Conservation (phyloP, 2,888 invertebrate species). For the Volucella inflata region DNA sequence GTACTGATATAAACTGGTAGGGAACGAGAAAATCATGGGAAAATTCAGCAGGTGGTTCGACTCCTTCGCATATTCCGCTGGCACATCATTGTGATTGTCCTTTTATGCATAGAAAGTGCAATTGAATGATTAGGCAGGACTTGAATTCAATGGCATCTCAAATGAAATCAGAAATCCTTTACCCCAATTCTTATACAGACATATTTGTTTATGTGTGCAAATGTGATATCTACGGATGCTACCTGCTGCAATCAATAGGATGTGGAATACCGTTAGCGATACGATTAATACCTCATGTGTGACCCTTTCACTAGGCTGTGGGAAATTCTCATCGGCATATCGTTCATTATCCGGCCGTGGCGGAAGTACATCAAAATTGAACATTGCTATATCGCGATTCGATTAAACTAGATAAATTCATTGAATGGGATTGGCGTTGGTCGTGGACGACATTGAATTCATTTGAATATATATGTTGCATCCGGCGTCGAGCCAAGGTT, state of each 20-base stretch:
- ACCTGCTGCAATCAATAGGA: conserved; percentile 45
- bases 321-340: conserved; percentile 39
- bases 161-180: conserved; percentile 44
- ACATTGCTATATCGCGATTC: conserved; percentile 60
- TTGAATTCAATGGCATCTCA: conserved; percentile 17
- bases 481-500: conserved; percentile 71
- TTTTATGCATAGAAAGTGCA: conserved; percentile 68
- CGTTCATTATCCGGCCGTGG: conserved; percentile 62
- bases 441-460: conserved; percentile 52
- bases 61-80: conserved; percentile 56
- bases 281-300: conserved; percentile 6
- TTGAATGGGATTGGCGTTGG: conserved; percentile 47
- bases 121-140: conserved; percentile 68
- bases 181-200: conserved; percentile 24
- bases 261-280: conserved; percentile 57
- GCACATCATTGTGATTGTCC: conserved; percentile 70
- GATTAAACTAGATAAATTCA: conserved; percentile 63
- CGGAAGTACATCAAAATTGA: conserved; percentile 71
- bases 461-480: conserved; percentile 70
- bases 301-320: conserved; percentile 64
- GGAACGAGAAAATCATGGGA: conserved; percentile 65
- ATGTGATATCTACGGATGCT: conserved; percentile 17
- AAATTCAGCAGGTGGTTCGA: conserved; percentile 73
- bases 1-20: conserved; percentile 9
- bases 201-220: conserved; percentile 22